A percentile compares a stretch with the other conserved stretches of the same genome.
phyloP scores from a whole-genome alignment of 2,797 vertebrate species.

The Lagorchestes hirsutus region DNA sequence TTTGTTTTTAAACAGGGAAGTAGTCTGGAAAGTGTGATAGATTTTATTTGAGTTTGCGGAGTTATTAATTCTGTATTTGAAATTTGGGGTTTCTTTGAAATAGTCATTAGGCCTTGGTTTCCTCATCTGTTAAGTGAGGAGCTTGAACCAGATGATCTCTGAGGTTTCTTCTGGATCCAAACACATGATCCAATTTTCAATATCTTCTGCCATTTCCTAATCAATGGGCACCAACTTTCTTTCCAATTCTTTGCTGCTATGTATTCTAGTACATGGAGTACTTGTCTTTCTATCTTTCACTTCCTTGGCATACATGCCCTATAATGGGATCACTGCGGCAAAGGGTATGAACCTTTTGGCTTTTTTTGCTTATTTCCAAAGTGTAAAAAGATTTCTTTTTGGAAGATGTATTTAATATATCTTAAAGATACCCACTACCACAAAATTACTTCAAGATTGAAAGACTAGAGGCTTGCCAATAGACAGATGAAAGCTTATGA shows the following conservation, averaged over 20 bases:
- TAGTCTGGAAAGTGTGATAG: background rate
- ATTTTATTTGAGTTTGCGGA: slow-evolving; percentile 25
- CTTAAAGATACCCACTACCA: slow-evolving; percentile 9
- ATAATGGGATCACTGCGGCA: background rate
- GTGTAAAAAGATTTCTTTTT: slow-evolving; percentile 24
- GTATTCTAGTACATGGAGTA: background rate
- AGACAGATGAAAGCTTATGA: slow-evolving; percentile 11
- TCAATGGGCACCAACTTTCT: background rate
- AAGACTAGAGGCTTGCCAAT: background rate
- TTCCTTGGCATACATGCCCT: background rate
- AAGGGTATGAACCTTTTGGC: background rate
- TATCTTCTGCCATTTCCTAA: background rate
- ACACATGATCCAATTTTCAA: background rate
- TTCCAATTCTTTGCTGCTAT: background rate
- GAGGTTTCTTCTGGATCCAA: background rate
- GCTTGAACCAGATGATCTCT: background rate
- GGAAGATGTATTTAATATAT: background rate
- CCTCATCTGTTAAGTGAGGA: background rate
- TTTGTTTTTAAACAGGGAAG: background rate
- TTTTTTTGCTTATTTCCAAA: slow-evolving; percentile 39
- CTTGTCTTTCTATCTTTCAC: background rate
- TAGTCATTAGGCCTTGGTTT: slow-evolving; percentile 31
- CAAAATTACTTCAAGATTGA: slow-evolving; percentile 26
- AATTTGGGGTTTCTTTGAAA: slow-evolving; percentile 40
- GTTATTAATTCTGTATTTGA: slow-evolving; percentile 35